Evolutionary conservation across 2,113 vertebrate genomes (phyloP).

Genomic region (Meleagris gallopavo): DNA sequence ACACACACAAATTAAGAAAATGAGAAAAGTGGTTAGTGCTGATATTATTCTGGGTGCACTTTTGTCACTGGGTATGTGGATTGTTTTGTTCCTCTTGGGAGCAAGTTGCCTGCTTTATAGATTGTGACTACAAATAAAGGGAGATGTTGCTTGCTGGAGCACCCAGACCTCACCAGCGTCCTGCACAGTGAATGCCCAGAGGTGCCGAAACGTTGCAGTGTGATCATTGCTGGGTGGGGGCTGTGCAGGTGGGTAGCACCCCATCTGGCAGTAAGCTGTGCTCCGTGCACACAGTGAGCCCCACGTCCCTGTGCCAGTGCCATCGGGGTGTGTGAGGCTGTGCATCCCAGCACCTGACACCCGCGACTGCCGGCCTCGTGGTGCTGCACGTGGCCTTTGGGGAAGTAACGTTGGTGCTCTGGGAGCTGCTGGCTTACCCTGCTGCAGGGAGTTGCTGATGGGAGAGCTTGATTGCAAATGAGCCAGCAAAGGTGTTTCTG

Average conservation of each 20-base stretch:
- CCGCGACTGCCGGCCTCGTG: fast-evolving
- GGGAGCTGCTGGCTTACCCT: not conserved
- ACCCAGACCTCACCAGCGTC: not conserved
- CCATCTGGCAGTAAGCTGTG: fast-evolving
- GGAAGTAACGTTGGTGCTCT: not conserved
- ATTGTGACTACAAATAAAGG: not conserved
- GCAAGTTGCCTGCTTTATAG: not conserved
- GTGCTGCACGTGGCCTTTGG: not conserved
- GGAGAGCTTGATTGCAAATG: not conserved
- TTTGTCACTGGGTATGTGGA: not conserved
- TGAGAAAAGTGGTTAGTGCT: not conserved
- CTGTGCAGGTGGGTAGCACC: fast-evolving
- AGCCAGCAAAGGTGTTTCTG: not conserved
- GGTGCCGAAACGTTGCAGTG: fast-evolving
- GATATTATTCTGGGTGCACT: not conserved
- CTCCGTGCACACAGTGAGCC: fast-evolving
- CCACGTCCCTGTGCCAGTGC: not conserved
- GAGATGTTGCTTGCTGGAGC: not conserved
- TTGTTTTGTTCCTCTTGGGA: not conserved
- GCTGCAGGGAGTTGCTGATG: not conserved
- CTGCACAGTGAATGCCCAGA: fast-evolving
- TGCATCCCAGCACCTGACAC: fast-evolving
- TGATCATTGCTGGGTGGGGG: fast-evolving
- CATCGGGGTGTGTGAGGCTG: fast-evolving
- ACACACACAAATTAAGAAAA: not conserved